A percentile compares a stretch with the other conserved stretches of the same genome.
These are phyloP conservation scores for Aricia artaxerxes DNA, from an alignment of 2,888 invertebrate genomes.

Conservation along the genomic window DNA sequence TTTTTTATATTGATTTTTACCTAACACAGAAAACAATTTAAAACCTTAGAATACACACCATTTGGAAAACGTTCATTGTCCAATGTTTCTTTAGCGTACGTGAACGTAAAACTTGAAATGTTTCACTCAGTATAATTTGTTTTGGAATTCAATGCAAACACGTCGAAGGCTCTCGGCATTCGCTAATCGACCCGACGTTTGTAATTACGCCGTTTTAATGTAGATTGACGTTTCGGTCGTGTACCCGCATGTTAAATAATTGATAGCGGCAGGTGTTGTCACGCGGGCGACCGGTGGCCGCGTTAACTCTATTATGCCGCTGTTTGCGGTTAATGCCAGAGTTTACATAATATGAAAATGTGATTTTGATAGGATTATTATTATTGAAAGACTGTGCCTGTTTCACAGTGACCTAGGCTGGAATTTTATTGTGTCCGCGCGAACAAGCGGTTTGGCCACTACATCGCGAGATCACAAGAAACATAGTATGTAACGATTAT, in stretches of 20 bases:
- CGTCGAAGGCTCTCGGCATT: not conserved
- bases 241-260: constrained; percentile 1
- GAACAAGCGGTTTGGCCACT: no score
- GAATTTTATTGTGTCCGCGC: no score
- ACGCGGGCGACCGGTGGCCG: not conserved
- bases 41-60: not conserved
- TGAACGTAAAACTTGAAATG: constrained; percentile 7
- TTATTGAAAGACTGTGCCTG: no score
- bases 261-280: not conserved
- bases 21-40: not conserved
- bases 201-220: constrained; percentile 7
- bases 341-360: not conserved
- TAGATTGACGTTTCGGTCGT: not conserved
- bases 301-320: not conserved
- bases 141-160: not conserved
- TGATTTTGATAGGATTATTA: not conserved
- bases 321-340: not conserved
- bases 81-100: not conserved
- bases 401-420: no score
- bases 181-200: constrained; percentile 3
- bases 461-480: no score
- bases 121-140: constrained; percentile 1
- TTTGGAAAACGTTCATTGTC: not conserved
- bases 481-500: no score
- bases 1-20: no score